A percentile compares a stretch with the other conserved stretches of the same genome.
These are phyloP conservation scores for Scarus forsteni DNA, from an alignment of 2,797 vertebrate species.

Conservation along the genomic window DNA sequence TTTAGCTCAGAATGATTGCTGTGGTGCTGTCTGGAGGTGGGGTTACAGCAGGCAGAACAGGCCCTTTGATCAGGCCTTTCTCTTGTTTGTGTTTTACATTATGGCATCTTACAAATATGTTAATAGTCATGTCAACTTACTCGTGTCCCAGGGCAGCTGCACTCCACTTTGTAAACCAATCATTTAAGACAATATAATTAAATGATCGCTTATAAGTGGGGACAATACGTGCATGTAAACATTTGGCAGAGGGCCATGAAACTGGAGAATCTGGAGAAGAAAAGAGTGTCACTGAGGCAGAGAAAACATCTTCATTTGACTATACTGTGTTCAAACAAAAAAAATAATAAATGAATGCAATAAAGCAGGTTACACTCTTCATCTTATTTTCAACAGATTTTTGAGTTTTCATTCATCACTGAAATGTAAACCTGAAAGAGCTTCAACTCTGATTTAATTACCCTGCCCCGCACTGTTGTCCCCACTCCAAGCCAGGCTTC, in stretches of 20 bases:
- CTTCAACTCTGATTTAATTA: slow-evolving; percentile 65
- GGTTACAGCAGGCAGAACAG: slow-evolving; percentile 61
- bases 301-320: slow-evolving; percentile 23
- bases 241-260: slow-evolving; percentile 35
- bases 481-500: slow-evolving; percentile 54
- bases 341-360: no score
- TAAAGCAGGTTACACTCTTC: slow-evolving; percentile 17
- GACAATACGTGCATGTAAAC: slow-evolving; percentile 34
- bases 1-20: slow-evolving; percentile 72
- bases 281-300: slow-evolving; percentile 5
- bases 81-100: slow-evolving; percentile 67
- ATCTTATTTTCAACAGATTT: slow-evolving; percentile 33
- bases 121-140: slow-evolving; percentile 45
- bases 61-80: slow-evolving; percentile 67
- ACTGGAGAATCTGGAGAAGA: slow-evolving; percentile 2
- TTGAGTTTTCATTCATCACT: slow-evolving; percentile 42
- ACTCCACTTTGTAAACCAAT: slow-evolving; percentile 43
- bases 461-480: slow-evolving; percentile 34
- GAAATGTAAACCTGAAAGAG: slow-evolving; percentile 54
- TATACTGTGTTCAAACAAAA: slow-evolving; percentile 9
- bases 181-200: slow-evolving; percentile 31
- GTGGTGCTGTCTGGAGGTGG: slow-evolving; percentile 69
- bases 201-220: slow-evolving; percentile 28
- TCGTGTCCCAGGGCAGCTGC: slow-evolving; percentile 41
- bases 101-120: slow-evolving; percentile 70